These are phyloP conservation scores for Anastrepha obliqua DNA, from an alignment of 1,140 invertebrate genomes.

Conservation along the genomic window DNA sequence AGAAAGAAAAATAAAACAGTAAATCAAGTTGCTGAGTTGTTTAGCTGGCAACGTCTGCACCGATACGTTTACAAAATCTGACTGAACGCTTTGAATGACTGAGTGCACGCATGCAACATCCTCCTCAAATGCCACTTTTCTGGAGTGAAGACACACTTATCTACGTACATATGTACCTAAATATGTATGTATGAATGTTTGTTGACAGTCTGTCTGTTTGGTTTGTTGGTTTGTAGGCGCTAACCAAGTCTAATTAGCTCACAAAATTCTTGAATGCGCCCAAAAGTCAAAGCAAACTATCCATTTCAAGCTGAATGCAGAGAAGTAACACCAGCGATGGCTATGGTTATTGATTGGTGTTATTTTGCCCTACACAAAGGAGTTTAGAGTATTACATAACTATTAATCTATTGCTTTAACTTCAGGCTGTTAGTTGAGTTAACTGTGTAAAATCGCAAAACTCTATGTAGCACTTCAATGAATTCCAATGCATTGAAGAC, in stretches of 20 bases:
- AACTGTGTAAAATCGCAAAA: too few species aligned
- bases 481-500: too few species aligned
- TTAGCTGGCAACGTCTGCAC: background rate
- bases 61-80: slow-evolving; percentile 22
- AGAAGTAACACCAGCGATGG: background rate
- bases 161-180: background rate
- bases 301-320: slow-evolving; percentile 11
- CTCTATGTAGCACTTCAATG: too few species aligned
- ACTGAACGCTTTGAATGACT: background rate
- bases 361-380: slow-evolving; percentile 10
- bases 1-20: background rate
- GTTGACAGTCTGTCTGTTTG: background rate
- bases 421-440: too few species aligned
- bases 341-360: background rate
- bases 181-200: background rate
- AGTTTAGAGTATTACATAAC: background rate
- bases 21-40: background rate
- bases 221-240: slow-evolving; percentile 54
- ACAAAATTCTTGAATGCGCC: slow-evolving; percentile 2
- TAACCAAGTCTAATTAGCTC: slow-evolving; percentile 57
- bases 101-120: background rate
- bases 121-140: slow-evolving; percentile 41
- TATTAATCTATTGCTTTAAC: too few species aligned
- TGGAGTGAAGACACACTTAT: background rate
- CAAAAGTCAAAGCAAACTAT: slow-evolving; percentile 27